Conservation (phyloP, 2,888 invertebrate species). For the Phaedon cochleariae region DNA sequence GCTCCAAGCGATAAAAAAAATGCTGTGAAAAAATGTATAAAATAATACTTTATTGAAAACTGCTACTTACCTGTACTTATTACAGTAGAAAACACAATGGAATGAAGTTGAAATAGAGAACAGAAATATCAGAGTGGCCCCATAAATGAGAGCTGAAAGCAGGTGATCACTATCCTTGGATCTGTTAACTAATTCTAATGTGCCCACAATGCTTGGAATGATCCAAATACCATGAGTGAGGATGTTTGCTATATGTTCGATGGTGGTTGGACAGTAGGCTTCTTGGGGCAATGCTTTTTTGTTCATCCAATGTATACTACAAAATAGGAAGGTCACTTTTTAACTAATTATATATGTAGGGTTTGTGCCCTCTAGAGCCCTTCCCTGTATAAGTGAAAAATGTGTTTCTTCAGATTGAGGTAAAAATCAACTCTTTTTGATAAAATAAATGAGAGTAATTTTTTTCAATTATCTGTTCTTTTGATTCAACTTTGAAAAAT, state of each 20-base stretch:
- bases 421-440: too few relatives aligned
- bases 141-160: conserved; percentile 85
- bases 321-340: conserved; percentile 35
- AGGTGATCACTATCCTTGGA: conserved; percentile 79
- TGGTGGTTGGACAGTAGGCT: conserved; percentile 87
- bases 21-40: too few relatives aligned
- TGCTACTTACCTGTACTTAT: conserved; percentile 64
- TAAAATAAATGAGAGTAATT: too few relatives aligned
- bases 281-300: conserved; percentile 74
- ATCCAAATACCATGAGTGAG: conserved; percentile 92
- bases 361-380: too few relatives aligned
- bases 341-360: too few relatives aligned
- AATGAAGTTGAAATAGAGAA: conserved; percentile 91
- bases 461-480: too few relatives aligned
- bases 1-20: too few relatives aligned
- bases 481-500: too few relatives aligned
- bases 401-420: too few relatives aligned
- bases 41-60: too few relatives aligned
- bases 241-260: conserved; percentile 92
- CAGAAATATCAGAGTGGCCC: conserved; percentile 82
- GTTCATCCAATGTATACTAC: conserved; percentile 78
- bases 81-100: conserved; percentile 85
- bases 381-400: too few relatives aligned
- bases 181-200: conserved; percentile 76
- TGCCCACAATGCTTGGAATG: conserved; percentile 83